These are phyloP conservation scores for Chaetodon auriga DNA, from an alignment of 2,113 vertebrate species.

Conservation along the genomic window DNA sequence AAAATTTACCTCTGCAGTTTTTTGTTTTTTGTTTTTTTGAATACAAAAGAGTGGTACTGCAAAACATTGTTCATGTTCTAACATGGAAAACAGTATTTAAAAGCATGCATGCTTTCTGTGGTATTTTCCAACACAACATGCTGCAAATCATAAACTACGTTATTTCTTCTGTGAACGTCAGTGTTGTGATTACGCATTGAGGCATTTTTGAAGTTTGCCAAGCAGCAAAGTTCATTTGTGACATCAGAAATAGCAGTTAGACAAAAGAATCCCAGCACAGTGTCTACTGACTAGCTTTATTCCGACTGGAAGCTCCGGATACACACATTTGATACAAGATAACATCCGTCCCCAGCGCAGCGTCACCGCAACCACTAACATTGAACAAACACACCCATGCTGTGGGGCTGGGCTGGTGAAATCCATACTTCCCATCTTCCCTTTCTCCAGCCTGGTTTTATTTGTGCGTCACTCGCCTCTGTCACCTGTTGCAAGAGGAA, in stretches of 20 bases:
- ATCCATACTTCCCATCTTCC: constrained; percentile 39
- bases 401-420: neutral
- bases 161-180: neutral
- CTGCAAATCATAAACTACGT: neutral
- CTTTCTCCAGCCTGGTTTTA: constrained; percentile 26
- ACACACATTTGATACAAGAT: neutral
- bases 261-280: neutral
- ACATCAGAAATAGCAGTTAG: neutral
- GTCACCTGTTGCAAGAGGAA: constrained; percentile 75
- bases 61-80: neutral
- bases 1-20: neutral
- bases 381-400: neutral
- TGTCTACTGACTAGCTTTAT: neutral
- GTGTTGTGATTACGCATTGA: neutral
- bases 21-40: no score
- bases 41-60: no score
- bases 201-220: no score
- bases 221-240: neutral
- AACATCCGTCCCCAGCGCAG: neutral
- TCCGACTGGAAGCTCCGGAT: no score
- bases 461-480: constrained; percentile 48
- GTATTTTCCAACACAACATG: neutral
- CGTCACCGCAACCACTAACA: no score
- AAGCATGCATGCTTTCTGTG: neutral
- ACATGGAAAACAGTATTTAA: neutral